Evolutionary conservation across 2,797 vertebrate genomes (phyloP).

Genomic region (Catostomus latipinnis): DNA sequence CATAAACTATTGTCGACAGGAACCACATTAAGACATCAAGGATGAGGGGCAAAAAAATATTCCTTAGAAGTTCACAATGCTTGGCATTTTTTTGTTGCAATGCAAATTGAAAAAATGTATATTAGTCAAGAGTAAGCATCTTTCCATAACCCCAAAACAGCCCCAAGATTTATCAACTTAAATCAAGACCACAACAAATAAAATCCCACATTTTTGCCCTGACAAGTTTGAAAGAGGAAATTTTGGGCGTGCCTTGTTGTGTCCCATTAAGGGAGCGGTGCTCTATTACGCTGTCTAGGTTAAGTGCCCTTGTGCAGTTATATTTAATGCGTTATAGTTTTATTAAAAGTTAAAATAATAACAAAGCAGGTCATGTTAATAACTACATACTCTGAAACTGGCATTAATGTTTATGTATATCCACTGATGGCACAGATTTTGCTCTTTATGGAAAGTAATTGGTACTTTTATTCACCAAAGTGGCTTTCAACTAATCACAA

Average conservation of each 20-base stretch:
- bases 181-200: slow-evolving; percentile 13
- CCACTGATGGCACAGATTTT: too few relatives aligned
- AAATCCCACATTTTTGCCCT: slow-evolving; percentile 31
- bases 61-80: slow-evolving; percentile 10
- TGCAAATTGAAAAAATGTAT: neutral
- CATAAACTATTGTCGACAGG: too few relatives aligned
- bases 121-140: slow-evolving; percentile 45
- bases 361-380: too few relatives aligned
- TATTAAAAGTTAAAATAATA: too few relatives aligned
- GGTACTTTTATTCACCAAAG: too few relatives aligned
- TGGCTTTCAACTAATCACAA: too few relatives aligned
- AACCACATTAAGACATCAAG: slow-evolving; percentile 36
- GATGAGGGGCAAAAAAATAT: slow-evolving; percentile 41
- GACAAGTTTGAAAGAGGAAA: slow-evolving; percentile 54
- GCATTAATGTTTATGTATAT: too few relatives aligned
- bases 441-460: too few relatives aligned
- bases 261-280: slow-evolving; percentile 37
- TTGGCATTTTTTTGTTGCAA: slow-evolving; percentile 31
- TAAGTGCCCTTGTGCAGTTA: slow-evolving; percentile 3
- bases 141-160: slow-evolving; percentile 27
- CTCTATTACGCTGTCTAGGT: slow-evolving; percentile 38
- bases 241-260: slow-evolving; percentile 18
- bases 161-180: slow-evolving; percentile 36
- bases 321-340: too few relatives aligned
- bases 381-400: too few relatives aligned